A percentile compares a stretch with the other conserved stretches of the same genome.
phyloP scores from a whole-genome alignment of 2,797 vertebrate species.

The Spea hammondii region DNA sequence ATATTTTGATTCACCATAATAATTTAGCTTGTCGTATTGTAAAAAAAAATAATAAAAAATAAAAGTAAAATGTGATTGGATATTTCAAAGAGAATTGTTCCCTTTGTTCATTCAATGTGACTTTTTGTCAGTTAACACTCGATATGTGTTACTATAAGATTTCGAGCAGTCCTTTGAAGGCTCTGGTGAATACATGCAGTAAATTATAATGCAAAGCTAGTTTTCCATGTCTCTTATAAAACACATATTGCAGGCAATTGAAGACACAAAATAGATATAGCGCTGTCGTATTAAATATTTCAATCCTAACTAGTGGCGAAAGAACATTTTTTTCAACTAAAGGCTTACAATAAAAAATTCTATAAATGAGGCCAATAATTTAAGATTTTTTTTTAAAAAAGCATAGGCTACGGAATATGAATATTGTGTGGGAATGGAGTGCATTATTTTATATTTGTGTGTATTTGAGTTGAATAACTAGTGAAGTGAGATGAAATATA shows the following conservation, averaged over 20 bases:
- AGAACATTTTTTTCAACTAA: slow-evolving; percentile 22
- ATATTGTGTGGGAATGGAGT: too few relatives aligned
- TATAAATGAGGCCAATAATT: not conserved
- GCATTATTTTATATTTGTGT: too few relatives aligned
- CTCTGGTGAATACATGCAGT: slow-evolving; percentile 6
- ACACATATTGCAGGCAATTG: not conserved
- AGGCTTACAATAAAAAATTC: not conserved
- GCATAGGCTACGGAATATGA: too few relatives aligned
- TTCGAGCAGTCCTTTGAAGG: slow-evolving; percentile 32
- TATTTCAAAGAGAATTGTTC: too few relatives aligned
- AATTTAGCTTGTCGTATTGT: too few relatives aligned
- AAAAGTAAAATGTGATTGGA: too few relatives aligned
- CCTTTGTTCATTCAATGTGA: slow-evolving; percentile 18
- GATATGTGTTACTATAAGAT: slow-evolving; percentile 17
- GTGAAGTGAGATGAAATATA: too few relatives aligned
- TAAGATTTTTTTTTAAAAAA: too few relatives aligned
- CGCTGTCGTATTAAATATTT: slow-evolving; percentile 33
- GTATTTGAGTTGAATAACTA: too few relatives aligned
- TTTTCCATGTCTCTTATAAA: not conserved
- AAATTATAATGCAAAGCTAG: slow-evolving; percentile 20
- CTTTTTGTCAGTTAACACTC: slow-evolving; percentile 23
- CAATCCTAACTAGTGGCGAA: slow-evolving; percentile 8
- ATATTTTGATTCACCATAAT: too few relatives aligned
- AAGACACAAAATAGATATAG: slow-evolving; percentile 8
- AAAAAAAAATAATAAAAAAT: too few relatives aligned